Conservation (phyloP, 2,888 invertebrate genomes). For the Tenodera sinensis region DNA sequence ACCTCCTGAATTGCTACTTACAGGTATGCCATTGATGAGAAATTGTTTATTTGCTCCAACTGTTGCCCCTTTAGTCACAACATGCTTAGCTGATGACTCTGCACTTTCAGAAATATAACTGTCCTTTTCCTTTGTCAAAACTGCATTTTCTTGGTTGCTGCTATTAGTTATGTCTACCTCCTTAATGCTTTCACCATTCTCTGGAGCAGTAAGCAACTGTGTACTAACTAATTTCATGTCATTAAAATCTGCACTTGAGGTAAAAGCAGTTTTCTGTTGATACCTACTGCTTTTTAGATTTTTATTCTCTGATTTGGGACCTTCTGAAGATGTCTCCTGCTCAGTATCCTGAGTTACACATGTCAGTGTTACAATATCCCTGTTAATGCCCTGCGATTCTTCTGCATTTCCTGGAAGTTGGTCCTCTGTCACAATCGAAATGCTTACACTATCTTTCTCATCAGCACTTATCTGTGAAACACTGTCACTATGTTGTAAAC, state of each 20-base stretch:
- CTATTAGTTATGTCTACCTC: not conserved
- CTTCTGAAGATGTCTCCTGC: not conserved
- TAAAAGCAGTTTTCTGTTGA: not conserved
- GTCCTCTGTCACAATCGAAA: not conserved
- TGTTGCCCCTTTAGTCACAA: not conserved
- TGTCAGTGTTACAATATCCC: not conserved
- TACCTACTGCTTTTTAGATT: not conserved
- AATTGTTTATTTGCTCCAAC: not conserved
- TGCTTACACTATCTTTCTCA: not conserved
- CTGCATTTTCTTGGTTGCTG: not conserved
- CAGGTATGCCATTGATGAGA: not conserved
- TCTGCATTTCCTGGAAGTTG: not conserved
- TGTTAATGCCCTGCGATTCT: not conserved
- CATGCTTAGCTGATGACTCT: not conserved
- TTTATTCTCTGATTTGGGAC: not conserved
- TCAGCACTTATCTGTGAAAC: not conserved
- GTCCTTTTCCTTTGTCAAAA: too few species aligned
- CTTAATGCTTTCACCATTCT: not conserved
- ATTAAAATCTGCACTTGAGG: not conserved
- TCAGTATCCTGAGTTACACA: not conserved
- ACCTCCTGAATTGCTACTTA: not conserved
- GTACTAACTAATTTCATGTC: not conserved
- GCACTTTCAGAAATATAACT: too few species aligned
- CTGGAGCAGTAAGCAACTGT: not conserved
- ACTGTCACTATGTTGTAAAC: not conserved